phyloP scores from a whole-genome alignment of 2,113 vertebrate species.

The Hydrolagus affinis region DNA sequence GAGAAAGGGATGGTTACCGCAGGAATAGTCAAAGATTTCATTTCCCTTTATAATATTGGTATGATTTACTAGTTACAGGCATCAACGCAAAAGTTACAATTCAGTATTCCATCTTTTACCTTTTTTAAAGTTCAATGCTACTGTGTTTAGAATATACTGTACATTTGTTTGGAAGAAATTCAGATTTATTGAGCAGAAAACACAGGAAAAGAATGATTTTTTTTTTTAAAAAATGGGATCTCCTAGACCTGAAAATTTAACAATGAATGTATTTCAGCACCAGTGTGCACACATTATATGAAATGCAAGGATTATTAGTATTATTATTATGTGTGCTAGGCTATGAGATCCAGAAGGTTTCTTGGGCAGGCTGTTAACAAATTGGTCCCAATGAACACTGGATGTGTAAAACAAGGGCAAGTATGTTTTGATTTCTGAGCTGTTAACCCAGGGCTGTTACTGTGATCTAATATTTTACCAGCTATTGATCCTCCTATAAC shows the following conservation, averaged over 20 bases:
- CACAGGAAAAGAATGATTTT: not conserved
- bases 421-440: not conserved
- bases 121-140: too few species aligned
- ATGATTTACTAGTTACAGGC: too few species aligned
- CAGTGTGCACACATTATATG: not conserved
- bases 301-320: too few species aligned
- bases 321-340: not conserved
- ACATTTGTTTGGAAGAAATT: not conserved
- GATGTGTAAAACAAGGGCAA: not conserved
- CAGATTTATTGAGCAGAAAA: not conserved
- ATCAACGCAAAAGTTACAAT: too few species aligned
- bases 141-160: too few species aligned
- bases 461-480: too few species aligned
- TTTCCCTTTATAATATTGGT: too few species aligned
- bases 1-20: too few species aligned
- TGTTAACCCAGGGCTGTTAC: not conserved
- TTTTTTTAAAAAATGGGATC: not conserved
- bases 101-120: too few species aligned
- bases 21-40: too few species aligned
- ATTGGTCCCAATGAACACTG: not conserved
- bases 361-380: not conserved
- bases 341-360: not conserved
- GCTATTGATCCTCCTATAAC: not conserved
- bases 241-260: not conserved
- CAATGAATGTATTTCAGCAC: not conserved